Base-by-base conservation (phyloP, 2,113 vertebrate genomes). In the Hydrochoerus hydrochaeris region DNA sequence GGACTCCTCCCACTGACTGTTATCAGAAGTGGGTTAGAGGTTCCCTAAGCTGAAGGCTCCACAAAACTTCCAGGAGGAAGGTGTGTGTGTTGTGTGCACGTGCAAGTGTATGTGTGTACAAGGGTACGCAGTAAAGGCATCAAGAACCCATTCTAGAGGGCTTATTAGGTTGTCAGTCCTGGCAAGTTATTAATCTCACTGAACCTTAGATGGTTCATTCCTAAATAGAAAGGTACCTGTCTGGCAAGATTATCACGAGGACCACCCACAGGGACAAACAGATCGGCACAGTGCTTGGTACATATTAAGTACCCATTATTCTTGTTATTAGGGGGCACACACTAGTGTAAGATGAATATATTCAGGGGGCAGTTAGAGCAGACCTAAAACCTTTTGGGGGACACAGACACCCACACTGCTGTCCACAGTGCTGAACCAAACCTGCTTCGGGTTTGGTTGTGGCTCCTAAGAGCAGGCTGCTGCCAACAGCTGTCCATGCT, bases 371-470 rank as follows among this genome's bases (percentile, higher is more conserved):
- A 60, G 5, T 57, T 65, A 71, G 16, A 80, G 4, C 28, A 88
- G n/a, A 26, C 38, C 49, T 44, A 32, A 65, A 89, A 49, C 85
- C 20, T 69, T 46, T 46, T 78, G 67, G 77, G 78, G 54, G 12
- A 67, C 77, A 63, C 24, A 77, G 4, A 17, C 20, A 3, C 5
- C 8, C 58, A 58, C 5, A 92, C 60, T 98, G 96, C 97, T 98
- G 94, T 98, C 97, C 96, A 22, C 71, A 95, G 97, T 98, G 96
- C 97, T 97, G 97, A 98, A 97, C 13, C 54, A 30, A 6, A 80
- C 32, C 38, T 62, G 49, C 13, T 5, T 0, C 10, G 7, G 35
- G 19, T 19, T 52, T 58, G 58, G 22, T 38, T 57, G 10, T 71
- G 20, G 9, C 44, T 86, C 71, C 30, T 44, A 82, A 67, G 3